Evolutionary conservation across 2,797 vertebrate species (phyloP), one percentile per base, ranked within the genome.

Genomic region (Bradypus variegatus): DNA sequence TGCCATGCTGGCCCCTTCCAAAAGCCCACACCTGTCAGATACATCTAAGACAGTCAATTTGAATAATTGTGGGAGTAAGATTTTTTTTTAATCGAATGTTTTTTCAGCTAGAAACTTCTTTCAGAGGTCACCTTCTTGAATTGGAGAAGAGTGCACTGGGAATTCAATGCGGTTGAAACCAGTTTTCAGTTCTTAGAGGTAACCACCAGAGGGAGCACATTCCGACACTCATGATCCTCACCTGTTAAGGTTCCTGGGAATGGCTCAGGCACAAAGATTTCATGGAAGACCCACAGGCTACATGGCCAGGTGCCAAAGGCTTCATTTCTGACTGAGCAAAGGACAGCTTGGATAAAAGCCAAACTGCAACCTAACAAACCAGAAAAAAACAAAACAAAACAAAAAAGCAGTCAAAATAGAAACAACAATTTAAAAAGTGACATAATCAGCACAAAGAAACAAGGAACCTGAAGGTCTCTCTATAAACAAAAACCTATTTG

Each of bases 171-270:
- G 0, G 1, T 79, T 5, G 11, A 87, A 86, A 78, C n/a, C 9
- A 18, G 33, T 29, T 2, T 76, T 88, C 62, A 69, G 12, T 87
- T 90, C 58, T 95, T 33, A 69, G 19, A 76, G 73, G 11, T 15
- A 29, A 86, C 79, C 94, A 89, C 87, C 55, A 96, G 94, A 92
- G 87, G 89, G 89, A 25, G 75, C 87, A 83, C 21, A 38, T 64
- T 55, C 55, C 55, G 5, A 19, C 55, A 15, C 55, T 55, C 14
- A 55, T 16, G 16, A 55, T 19, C 18, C 55, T 55, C 27, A 8
- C 84, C 41, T 45, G 41, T 45, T 45, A 45, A 45, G 41, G 41
- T 45, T 45, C 41, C 41, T 45, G 41, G 41, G 41, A 45, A 45
- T 45, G 41, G 41, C 41, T 45, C 64, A 78, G 80, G n/a, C 85